Base-by-base conservation (phyloP, 2,797 vertebrate species). In the Sebastes itinus region DNA sequence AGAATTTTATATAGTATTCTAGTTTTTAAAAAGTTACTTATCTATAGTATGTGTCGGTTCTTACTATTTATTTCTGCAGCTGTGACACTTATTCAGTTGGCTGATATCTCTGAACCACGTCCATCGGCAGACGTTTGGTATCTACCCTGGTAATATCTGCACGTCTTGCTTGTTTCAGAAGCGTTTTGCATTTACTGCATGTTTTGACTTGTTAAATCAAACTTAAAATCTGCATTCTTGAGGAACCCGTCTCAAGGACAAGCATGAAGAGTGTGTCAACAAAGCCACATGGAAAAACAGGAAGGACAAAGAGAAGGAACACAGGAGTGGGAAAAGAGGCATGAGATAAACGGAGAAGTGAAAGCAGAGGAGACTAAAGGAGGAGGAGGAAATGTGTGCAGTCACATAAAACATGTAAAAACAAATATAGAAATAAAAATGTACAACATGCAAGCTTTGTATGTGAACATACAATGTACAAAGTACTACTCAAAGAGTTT, bases 171-270 rank as follows among this genome's bases (percentile, higher is more conserved):
- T 28, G 23, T 55, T 25, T 28, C 5, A 2, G 22, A 33, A 1
- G 22, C 32, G 5, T 56, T 70, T n/a, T 52, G n/a, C n/a, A 11
- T 35, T 69, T 3, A 16, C 23, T 25, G 12, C 70, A 23, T 63
- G 32, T 76, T 70, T 60, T 60, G 3, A 64, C 71, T n/a, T 1
- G 46, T 67, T 8, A 20, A 65, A 60, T 62, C 9, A 13, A 69
- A 74, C 6, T 60, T 20, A 27, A 77, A 75, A 77, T 67, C 28
- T 28, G 8, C 28, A 55, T 14, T 38, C 12, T 16, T n/a, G 80
- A 76, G 6, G 13, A 85, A 91, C 90, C 23, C 2, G 80, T 84
- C 38, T 64, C 6, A 68, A 0, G 56, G 38, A 46, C 1, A 28
- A 20, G 2, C 13, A 30, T 7, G 35, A 67, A 2, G 54, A 55